Conservation (phyloP, 2,113 vertebrate species). For the Pteropus alecto region DNA sequence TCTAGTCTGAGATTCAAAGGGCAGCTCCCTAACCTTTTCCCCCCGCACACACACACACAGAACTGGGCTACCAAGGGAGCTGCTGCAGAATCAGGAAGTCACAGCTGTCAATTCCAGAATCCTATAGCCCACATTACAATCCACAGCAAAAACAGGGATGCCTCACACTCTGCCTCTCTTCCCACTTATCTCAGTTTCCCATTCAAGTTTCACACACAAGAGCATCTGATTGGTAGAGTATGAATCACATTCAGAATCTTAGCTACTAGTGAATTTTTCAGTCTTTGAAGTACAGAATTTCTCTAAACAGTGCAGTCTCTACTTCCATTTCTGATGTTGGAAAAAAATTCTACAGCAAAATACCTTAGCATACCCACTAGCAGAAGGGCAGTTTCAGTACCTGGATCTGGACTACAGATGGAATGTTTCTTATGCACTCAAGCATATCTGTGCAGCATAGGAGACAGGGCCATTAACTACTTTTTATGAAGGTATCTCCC, state of each 20-base stretch:
- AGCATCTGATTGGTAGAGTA: neutral
- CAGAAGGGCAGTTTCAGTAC: neutral
- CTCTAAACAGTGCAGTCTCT: neutral
- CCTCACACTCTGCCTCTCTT: neutral
- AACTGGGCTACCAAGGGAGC: neutral
- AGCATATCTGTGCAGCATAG: neutral
- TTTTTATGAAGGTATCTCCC: neutral
- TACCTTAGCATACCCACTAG: neutral
- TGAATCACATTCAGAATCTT: neutral
- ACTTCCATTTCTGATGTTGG: neutral
- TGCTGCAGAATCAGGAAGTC: neutral
- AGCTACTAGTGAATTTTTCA: neutral
- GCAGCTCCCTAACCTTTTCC: neutral
- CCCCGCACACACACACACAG: neutral
- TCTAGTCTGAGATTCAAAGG: neutral
- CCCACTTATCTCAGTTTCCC: neutral
- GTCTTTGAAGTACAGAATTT: neutral
- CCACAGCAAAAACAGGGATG: neutral
- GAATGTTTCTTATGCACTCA: neutral
- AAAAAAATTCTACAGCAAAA: neutral
- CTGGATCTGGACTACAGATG: neutral
- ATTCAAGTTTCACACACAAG: neutral
- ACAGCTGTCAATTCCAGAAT: neutral
- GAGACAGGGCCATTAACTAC: neutral
- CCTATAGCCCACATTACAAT: neutral